Evolutionary conservation across 2,888 invertebrate species (phyloP).

Genomic region (Tholera decimalis): DNA sequence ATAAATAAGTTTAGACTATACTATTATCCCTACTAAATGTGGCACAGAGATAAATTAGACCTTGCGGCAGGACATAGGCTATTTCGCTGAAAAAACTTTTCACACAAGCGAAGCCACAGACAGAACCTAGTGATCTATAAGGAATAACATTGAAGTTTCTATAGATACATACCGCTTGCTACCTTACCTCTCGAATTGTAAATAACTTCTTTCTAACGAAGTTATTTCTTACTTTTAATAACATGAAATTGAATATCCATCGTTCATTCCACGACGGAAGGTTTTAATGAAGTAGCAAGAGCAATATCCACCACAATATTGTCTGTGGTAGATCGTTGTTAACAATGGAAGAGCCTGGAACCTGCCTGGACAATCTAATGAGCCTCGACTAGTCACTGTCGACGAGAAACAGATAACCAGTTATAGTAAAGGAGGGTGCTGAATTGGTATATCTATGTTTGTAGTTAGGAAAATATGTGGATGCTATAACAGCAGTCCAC

Average conservation of each 20-base stretch:
- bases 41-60: too few relatives aligned
- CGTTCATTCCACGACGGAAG: slow-evolving; percentile 24
- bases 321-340: slow-evolving; percentile 58
- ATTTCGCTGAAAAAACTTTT: too few relatives aligned
- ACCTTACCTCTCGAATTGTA: background rate
- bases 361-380: slow-evolving; percentile 53
- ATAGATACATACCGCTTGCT: background rate
- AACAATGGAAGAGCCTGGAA: slow-evolving; percentile 44
- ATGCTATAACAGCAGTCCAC: too few relatives aligned
- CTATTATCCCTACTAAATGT: too few relatives aligned
- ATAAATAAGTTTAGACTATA: too few relatives aligned
- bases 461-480: too few relatives aligned
- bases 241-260: slow-evolving; percentile 19
- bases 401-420: background rate
- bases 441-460: background rate
- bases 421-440: background rate
- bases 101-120: too few relatives aligned
- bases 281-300: slow-evolving; percentile 65
- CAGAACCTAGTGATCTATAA: too few relatives aligned
- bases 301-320: slow-evolving; percentile 66
- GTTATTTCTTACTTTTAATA: slow-evolving; percentile 6
- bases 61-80: too few relatives aligned
- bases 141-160: too few relatives aligned
- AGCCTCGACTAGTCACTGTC: slow-evolving; percentile 37
- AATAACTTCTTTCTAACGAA: background rate